Conservation (phyloP, 2,888 invertebrate species). For the Ceraclea dissimilis region DNA sequence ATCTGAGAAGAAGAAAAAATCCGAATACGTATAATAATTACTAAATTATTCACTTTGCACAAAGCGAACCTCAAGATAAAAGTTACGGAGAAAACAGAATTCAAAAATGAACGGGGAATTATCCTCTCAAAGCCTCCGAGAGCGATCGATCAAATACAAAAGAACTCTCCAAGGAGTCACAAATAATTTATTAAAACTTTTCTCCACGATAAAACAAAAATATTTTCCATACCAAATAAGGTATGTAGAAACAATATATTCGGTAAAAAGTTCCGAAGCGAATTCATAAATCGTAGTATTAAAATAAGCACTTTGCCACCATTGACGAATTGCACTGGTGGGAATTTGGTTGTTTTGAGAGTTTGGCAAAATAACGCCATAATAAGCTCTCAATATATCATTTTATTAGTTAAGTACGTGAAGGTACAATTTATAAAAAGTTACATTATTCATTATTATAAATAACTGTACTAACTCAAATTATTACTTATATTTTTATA, state of each 20-base stretch:
- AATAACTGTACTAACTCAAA: too few relatives aligned
- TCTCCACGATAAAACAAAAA: background rate
- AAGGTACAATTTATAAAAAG: too few relatives aligned
- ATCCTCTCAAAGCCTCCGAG: background rate
- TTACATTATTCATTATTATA: too few relatives aligned
- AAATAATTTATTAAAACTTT: conserved; percentile 2
- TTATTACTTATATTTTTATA: too few relatives aligned
- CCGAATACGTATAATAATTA: background rate
- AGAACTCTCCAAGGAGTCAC: background rate
- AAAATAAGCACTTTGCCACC: too few relatives aligned
- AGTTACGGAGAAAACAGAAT: background rate
- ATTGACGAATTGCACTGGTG: background rate
- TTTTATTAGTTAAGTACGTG: background rate
- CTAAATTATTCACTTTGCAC: background rate
- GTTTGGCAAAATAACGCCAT: background rate
- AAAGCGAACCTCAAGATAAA: background rate
- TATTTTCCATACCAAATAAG: background rate
- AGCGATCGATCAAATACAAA: background rate
- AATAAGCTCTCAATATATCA: background rate
- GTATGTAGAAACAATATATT: too few relatives aligned
- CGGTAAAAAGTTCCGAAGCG: background rate
- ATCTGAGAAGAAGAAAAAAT: background rate
- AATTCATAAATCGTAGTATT: background rate
- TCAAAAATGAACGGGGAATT: background rate
- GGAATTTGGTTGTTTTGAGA: background rate